A percentile compares a stretch with the other conserved stretches of the same genome.
These are phyloP conservation scores for Bombus pascuorum DNA, from an alignment of 1,140 invertebrate genomes.

Conservation along the genomic window DNA sequence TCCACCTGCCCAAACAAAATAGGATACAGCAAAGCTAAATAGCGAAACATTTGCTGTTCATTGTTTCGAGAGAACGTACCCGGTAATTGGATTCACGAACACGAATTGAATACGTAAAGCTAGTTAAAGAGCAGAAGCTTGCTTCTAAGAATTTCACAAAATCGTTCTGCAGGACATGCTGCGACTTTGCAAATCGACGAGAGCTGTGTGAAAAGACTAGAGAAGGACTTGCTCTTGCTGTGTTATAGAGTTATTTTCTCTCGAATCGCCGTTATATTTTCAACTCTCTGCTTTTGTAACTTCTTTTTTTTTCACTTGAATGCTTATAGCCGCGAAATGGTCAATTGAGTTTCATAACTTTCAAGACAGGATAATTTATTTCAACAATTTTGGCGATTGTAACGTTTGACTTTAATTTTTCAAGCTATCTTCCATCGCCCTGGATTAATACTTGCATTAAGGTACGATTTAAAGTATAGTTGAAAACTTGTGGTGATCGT, in stretches of 20 bases:
- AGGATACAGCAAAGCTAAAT: neutral
- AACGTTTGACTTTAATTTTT: too few species aligned
- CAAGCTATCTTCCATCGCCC: too few species aligned
- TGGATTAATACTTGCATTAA: too few species aligned
- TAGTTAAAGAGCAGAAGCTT: slow-evolving; percentile 14
- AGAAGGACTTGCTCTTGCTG: neutral
- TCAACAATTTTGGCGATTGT: too few species aligned
- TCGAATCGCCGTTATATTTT: too few species aligned
- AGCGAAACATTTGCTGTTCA: slow-evolving; percentile 21
- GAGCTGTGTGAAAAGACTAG: neutral
- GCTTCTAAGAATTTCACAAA: neutral
- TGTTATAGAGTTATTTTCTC: neutral
- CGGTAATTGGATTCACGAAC: slow-evolving; percentile 60
- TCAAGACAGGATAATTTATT: too few species aligned
- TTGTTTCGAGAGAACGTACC: slow-evolving; percentile 37
- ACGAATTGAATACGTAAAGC: slow-evolving; percentile 40
- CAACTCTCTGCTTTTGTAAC: too few species aligned
- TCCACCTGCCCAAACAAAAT: neutral
- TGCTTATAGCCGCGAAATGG: too few species aligned
- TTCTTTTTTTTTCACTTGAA: too few species aligned
- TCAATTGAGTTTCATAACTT: too few species aligned
- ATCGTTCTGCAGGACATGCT: neutral
- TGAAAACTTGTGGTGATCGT: neutral
- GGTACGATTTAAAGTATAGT: too few species aligned
- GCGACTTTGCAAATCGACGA: slow-evolving; percentile 4